Conservation (phyloP, 2,797 vertebrate species). For the Protonibea diacanthus region DNA sequence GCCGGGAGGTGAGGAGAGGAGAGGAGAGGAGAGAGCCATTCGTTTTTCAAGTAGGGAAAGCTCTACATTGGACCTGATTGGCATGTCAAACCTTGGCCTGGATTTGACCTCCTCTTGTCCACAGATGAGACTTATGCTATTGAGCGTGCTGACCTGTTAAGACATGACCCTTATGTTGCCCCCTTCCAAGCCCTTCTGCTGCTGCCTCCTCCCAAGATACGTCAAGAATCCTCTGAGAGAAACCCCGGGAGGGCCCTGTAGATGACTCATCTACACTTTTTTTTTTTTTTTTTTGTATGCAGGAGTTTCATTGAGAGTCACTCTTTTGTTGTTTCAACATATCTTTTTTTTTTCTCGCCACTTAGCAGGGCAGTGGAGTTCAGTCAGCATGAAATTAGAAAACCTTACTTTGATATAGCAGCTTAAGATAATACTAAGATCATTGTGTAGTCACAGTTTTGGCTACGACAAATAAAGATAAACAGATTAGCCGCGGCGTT, state of each 20-base stretch:
- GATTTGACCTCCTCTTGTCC: slow-evolving; percentile 68
- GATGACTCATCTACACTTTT: slow-evolving; percentile 74
- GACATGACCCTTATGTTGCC: slow-evolving; percentile 72
- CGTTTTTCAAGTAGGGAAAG: slow-evolving; percentile 38
- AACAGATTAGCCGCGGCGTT: slow-evolving; percentile 35
- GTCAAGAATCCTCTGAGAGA: slow-evolving; percentile 63
- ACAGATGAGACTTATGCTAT: slow-evolving; percentile 65
- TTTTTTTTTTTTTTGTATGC: slow-evolving; percentile 34
- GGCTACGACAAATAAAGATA: slow-evolving; percentile 40
- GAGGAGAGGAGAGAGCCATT: slow-evolving; percentile 39
- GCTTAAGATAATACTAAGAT: slow-evolving; percentile 35
- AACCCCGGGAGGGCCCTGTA: slow-evolving; percentile 65
- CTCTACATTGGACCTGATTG: slow-evolving; percentile 39
- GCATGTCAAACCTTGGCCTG: slow-evolving; percentile 55
- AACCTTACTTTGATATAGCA: slow-evolving; percentile 27
- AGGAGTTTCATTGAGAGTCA: slow-evolving; percentile 72
- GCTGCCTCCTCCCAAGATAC: slow-evolving; percentile 58
- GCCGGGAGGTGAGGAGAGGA: slow-evolving; percentile 40
- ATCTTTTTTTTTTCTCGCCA: slow-evolving; percentile 8
- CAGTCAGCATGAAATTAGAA: slow-evolving; percentile 55
- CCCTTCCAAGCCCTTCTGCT: slow-evolving; percentile 52
- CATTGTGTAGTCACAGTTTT: slow-evolving; percentile 29
- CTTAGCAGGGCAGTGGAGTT: slow-evolving; percentile 32
- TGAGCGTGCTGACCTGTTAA: slow-evolving; percentile 76
- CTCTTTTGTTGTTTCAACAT: slow-evolving; percentile 35